These are phyloP conservation scores for Diadema setosum DNA, from an alignment of 35 echinoderm and acorn worm genomes.

Conservation along the genomic window DNA sequence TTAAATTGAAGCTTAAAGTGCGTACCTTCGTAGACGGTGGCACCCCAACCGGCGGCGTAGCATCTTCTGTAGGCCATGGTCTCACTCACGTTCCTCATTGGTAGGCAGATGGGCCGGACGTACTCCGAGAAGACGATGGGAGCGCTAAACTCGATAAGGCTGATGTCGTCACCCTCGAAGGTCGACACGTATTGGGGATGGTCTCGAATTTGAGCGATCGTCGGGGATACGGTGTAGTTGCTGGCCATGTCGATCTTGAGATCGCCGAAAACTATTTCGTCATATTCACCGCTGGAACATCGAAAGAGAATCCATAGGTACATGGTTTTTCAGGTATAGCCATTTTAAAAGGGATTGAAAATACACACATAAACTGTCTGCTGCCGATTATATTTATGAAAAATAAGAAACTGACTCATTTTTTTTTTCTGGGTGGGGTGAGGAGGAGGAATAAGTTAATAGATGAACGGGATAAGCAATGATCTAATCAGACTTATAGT, in stretches of 20 bases:
- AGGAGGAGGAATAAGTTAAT: too few species aligned
- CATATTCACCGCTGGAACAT: background rate
- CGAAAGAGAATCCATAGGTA: too few species aligned
- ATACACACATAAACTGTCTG: too few species aligned
- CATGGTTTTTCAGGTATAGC: too few species aligned
- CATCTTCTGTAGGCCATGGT: background rate
- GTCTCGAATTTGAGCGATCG: background rate
- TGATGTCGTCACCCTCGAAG: background rate
- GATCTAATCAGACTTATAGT: too few species aligned
- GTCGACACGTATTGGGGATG: constrained; percentile 10
- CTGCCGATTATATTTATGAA: too few species aligned
- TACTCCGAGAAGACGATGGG: background rate
- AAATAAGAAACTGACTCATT: too few species aligned
- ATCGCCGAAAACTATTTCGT: background rate
- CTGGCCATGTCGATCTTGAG: background rate
- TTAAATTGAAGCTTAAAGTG: background rate
- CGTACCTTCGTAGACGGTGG: background rate
- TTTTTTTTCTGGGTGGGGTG: too few species aligned
- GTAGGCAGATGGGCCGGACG: background rate
- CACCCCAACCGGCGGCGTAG: background rate
- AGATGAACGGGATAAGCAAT: too few species aligned
- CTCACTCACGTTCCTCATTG: background rate
- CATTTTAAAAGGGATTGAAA: too few species aligned
- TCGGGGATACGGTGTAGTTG: background rate
- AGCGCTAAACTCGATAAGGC: background rate